Evolutionary conservation across 2,888 invertebrate species (phyloP), one percentile per base, ranked within the genome.

Genomic region (Brassicogethes aeneus): DNA sequence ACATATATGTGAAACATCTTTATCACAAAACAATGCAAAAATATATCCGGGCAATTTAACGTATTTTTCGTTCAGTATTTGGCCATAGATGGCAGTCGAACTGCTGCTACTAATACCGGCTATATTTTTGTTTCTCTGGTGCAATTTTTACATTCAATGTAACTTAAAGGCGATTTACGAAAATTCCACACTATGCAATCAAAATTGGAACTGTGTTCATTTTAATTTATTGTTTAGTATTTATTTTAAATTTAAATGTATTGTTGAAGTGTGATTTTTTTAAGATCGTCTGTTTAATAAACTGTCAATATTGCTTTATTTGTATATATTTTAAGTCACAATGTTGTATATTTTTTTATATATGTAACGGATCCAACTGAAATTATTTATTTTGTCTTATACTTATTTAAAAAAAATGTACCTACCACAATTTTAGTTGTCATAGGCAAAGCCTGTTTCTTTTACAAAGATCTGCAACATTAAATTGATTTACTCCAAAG

Each of bases 1-100:
- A 55, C 52, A 57, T 55, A 56, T 61, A 63, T 62, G 61, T 64
- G 62, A 23, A 23, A 23, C 23, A 23, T 23, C 23, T 23, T 23
- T 23, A 23, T 23, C 10, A 23, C 10, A n/a, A n/a, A n/a, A n/a
- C n/a, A n/a, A 23, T 10, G 23, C 23, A 23, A 23, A 23, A 23
- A 23, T 23, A 23, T 23, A 23, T 23, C 23, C 23, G 23, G 23
- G 23, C n/a, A n/a, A n/a, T 23, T 5, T 23, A 10, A 23, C 5
- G 23, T 7, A 23, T 23, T 23, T 5, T 10, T 7, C 23, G 5
- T n/a, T n/a, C n/a, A n/a, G n/a, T n/a, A n/a, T n/a, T n/a, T n/a
- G n/a, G n/a, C n/a, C n/a, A n/a, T n/a, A n/a, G n/a, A n/a, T n/a
- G n/a, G n/a, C n/a, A n/a, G n/a, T n/a, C n/a, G n/a, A n/a, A n/a